Evolutionary conservation across 2,797 vertebrate genomes (phyloP), one percentile per base, ranked within the genome.

Genomic region (Micromesistius poutassou): DNA sequence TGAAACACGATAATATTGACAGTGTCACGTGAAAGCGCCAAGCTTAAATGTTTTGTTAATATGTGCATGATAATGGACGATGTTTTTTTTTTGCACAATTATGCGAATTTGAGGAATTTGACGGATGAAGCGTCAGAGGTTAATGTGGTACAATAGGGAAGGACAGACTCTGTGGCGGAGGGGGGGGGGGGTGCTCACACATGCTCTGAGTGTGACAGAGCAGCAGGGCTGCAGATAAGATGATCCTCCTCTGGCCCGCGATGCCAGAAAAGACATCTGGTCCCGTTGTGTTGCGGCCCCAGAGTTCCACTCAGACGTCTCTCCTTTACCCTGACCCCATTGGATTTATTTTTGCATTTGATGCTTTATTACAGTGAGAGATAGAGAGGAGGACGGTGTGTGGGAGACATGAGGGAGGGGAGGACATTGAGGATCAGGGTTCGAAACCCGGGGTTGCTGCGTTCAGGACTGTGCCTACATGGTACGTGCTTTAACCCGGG

Each of bases 241-340:
- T 90, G 89, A 93, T 89, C 89, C 82, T 86, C 82, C 78, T 76
- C 84, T 84, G 79, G 79, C 87, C 86, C 81, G 77, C 74, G 73
- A 77, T 79, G 83, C 80, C 79, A 78, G 81, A 82, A 73, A 76
- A 82, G 83, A 88, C 91, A 92, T 93, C 92, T 93, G 92, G 79
- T 92, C 74, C 0, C 73, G 86, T 88, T 79, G 80, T 89, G 78
- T 74, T 72, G 14, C 31, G 70, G 13, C 28, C 30, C 70, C 70
- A 33, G 70, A 19, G 28, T 31, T 12, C 62, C 25, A 13, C 0
- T 28, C n/a, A 25, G 62, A 68, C 25, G n/a, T n/a, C 62, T 8
- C 25, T 25, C n/a, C n/a, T 28, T n/a, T 66, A 28, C 25, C 62
- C 62, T 68, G 25, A 68, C 62, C 62, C 62, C 25, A 28, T 10